Evolutionary conservation across 2,113 vertebrate species (phyloP), one percentile per base, ranked within the genome.

Genomic region (Nannobrachium achirus): DNA sequence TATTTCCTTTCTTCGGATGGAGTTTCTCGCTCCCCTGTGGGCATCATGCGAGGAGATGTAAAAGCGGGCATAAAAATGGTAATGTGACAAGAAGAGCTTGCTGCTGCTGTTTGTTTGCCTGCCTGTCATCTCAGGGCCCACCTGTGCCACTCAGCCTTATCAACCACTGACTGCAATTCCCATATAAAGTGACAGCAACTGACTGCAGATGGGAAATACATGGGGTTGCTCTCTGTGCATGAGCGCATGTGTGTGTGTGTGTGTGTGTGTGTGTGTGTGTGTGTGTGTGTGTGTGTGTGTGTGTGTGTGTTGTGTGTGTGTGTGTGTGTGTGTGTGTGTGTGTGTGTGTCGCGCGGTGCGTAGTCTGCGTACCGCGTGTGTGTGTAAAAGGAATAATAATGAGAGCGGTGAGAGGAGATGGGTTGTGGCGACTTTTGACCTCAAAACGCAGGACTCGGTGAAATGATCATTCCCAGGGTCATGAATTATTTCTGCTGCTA

Each of bases 371-470:
- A n/a, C n/a, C n/a, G 50, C 15, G n/a, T 41, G 51, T 59, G 51
- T 62, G 18, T 6, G 42, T 70, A 15, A 0, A 53, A 52, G 8
- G 59, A 71, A 71, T 46, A 52, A 56, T 68, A 68, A 73, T 49
- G 56, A 69, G 57, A 74, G 77, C 78, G 48, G 52, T 9, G 46
- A 33, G 33, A 75, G 63, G 58, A 73, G 76, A 87, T 81, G 65
- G 82, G 73, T 71, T 81, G 62, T 70, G 57, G 70, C 71, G 80
- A 81, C 81, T 62, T 86, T 49, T 88, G 83, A 86, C 84, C 86
- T 76, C 57, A 25, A n/a, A 7, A 40, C 7, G 66, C 62, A 56
- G 40, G 72, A 76, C 58, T 59, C 41, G 0, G 20, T 16, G 18
- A 55, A 10, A 56, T 65, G 73, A 75, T 65, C 60, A 78, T 80